Conservation (phyloP, 2,113 vertebrate genomes). For the Ondatra zibethicus region DNA sequence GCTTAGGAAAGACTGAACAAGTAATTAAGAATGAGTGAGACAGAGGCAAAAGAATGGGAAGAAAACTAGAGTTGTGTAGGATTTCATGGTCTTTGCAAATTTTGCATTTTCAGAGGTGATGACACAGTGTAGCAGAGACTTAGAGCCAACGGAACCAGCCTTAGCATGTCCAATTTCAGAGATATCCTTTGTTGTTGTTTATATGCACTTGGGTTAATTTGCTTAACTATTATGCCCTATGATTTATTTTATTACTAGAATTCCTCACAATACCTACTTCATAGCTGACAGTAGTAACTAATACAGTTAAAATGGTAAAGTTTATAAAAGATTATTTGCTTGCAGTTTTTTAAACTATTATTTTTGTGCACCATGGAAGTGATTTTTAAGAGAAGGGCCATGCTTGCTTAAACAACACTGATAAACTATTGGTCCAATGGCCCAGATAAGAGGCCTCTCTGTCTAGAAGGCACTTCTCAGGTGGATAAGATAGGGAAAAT, state of each 20-base stretch:
- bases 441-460: not conserved
- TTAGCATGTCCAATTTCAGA: not conserved
- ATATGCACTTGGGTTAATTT: not conserved
- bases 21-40: not conserved
- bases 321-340: not conserved
- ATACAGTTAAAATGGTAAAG: not conserved
- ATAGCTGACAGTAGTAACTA: not conserved
- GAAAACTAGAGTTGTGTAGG: not conserved
- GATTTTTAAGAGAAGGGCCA: constrained; percentile 7
- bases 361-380: not conserved
- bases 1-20: constrained; percentile 6
- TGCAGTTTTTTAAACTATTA: not conserved
- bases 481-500: not conserved
- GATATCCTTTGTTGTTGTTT: not conserved
- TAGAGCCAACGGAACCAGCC: not conserved
- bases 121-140: not conserved
- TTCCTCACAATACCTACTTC: not conserved
- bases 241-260: not conserved
- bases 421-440: not conserved
- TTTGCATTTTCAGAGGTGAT: not conserved
- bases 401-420: not conserved
- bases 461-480: not conserved
- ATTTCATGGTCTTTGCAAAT: not conserved
- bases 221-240: not conserved
- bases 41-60: not conserved